Evolutionary conservation across 2,888 invertebrate genomes (phyloP), one percentile per base, ranked within the genome.

Genomic region (Hypomecis punctinalis): DNA sequence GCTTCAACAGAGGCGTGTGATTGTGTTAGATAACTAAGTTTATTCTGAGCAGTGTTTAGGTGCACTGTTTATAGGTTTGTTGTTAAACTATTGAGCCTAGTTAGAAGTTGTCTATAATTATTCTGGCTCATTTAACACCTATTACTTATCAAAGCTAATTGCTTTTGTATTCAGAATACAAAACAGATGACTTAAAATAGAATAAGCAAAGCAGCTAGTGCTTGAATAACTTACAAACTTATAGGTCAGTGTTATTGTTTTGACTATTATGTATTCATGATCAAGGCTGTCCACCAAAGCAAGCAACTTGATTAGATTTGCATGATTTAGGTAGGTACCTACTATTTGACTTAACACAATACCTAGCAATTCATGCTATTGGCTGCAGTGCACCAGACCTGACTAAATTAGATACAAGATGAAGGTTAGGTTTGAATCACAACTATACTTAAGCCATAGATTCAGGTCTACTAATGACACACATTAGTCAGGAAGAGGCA

Each of bases 1-100:
- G 73, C 47, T 76, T 75, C 76, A 46, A 49, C 49, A 59, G 48
- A 59, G n/a, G 48, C 54, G 49, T 75, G 77, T 77, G 73, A 78
- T 76, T 72, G 59, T 71, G 69, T 61, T 67, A 71, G 72, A 66
- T 74, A 65, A 65, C 61, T 61, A 48, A 37, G 42, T 62, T 8
- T 6, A 40, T 39, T 36, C 37, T 47, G 23, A 23, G 8, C 33
- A 37, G 23, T 23, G 42, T 54, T 33, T n/a, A 8, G 9, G 9
- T 58, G 33, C 11, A 35, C 3, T 23, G n/a, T 33, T 53, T 52
- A 9, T 52, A 23, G 9, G 42, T 43, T n/a, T 54, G 7, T 35
- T 54, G 23, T 52, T 8, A 51, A 11, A 11, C 8, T 37, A 36
- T 51, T 48, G 47, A 23, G 23, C 23, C 23, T 49, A 36, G 11